Base-by-base conservation (phyloP, 2,888 invertebrate species). In the Morinoia aosen region DNA sequence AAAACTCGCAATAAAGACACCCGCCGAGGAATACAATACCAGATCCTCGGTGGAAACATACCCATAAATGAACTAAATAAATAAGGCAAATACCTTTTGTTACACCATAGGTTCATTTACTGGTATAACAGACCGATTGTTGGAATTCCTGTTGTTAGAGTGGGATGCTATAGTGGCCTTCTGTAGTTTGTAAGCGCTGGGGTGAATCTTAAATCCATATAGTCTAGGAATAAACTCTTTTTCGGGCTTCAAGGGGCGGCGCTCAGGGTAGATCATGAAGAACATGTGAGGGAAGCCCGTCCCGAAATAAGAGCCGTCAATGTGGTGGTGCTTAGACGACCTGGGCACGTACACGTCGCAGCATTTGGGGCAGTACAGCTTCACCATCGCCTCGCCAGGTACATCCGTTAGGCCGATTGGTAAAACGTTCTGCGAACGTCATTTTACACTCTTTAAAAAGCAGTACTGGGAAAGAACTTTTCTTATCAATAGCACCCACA, bases 201-300 rank as follows among this genome's bases (percentile, higher is more conserved):
- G 99, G 98, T 99, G 99, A 97, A 99, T 99, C 98, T 99, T 99
- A 98, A 99, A 99, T 97, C 99, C 99, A 98, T 99, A 99, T 98
- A 99, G 98, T 98, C 99, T 98, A 97, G 99, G 99, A 97, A 99
- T 99, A 98, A 99, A 99, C 98, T 99, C 99, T 97, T 99, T 99
- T 97, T 98, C 98, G 97, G 99, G 98, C 97, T 99, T 98, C 98
- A 99, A 99, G 97, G 99, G 99, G 97, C 99, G 98, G 98, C 99
- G 99, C 97, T 99, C 99, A 3, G 99, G 99, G 97, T 99, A 99
- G 97, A 99, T 99, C 99, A 99, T 99, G 97, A 99, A 99, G 97
- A 99, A 98, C 99, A 99, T 99, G 97, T 99, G 99, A 97, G 99
- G 99, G 98, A 99, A 99, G 96, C 99, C 99, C 96, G 99, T 99